Evolutionary conservation across 2,888 invertebrate genomes (phyloP), one percentile per base, ranked within the genome.

Genomic region (Synergus laeviventris): DNA sequence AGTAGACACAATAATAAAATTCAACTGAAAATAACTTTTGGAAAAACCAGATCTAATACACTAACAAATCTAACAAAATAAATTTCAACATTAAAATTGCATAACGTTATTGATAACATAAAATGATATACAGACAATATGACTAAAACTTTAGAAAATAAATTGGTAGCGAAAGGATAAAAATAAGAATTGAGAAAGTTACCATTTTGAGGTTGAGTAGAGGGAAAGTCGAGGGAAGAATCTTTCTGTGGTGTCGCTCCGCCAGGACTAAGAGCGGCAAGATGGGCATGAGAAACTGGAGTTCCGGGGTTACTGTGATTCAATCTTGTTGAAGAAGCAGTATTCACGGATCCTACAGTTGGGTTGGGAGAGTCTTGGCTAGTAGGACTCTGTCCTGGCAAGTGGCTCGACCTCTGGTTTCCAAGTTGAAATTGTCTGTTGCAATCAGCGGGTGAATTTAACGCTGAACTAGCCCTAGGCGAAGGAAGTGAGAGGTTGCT

Each of bases 401-500:
- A 89, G 81, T 93, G 93, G 80, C 93, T 91, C 75, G 86, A 85
- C 80, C 87, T 86, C 76, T 88, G 88, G 78, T 84, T 87, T 62
- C 87, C 85, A 31, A 92, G 88, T 84, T 91, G 90, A 83, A 93
- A 93, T 74, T 93, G 92, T 78, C 93, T 88, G 82, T 92, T 92
- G 76, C 93, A 92, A 85, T 94, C 95, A 9, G 94, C 94, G 2
- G 95, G 95, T 42, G 95, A 95, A 89, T 95, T 94, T 14, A 95
- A 91, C 42, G 94, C 94, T 31, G 95, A 94, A 80, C 94, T 94
- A 76, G 94, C 94, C 62, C 95, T 92, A 0, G 95, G 95, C 70
- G 95, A 95, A n/a, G 95, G 95, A 81, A 95, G 90, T 18, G 95
- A 95, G 62, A 95, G 89, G 90, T 95, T 94, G 78, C 94, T 94